Percentiles rank a stretch among this genome's conserved stretches.
Evolutionary conservation across 1,140 invertebrate genomes (phyloP).

Genomic region (Sarcophaga bullata): DNA sequence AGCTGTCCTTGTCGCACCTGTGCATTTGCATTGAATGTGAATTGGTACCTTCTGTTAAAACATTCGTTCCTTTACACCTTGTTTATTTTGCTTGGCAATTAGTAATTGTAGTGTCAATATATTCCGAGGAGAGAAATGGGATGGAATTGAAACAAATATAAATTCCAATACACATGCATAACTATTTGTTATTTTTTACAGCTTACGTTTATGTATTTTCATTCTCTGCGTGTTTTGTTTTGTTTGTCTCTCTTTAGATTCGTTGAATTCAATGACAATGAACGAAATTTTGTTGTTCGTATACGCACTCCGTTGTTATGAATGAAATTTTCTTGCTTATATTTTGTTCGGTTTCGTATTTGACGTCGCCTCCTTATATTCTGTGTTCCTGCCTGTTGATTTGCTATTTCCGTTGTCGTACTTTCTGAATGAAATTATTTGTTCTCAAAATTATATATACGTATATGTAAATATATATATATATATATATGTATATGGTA

Average conservation of each 20-base stretch:
- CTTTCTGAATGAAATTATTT: constrained; percentile 64
- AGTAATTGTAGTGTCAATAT: constrained; percentile 15
- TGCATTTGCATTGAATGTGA: neutral
- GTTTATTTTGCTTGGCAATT: constrained; percentile 28
- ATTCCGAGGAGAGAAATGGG: neutral
- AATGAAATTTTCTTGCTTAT: constrained; percentile 1
- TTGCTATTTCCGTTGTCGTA: neutral
- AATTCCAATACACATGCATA: constrained; percentile 45
- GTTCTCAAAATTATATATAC: too few species aligned
- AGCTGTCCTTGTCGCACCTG: constrained; percentile 36
- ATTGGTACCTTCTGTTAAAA: neutral
- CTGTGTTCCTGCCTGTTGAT: constrained; percentile 5
- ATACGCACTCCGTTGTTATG: constrained; percentile 33
- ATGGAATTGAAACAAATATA: constrained; percentile 36
- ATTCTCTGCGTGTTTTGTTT: constrained; percentile 12
- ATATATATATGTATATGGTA: too few species aligned
- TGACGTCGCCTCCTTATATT: constrained; percentile 51
- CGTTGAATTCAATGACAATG: too few species aligned
- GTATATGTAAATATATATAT: too few species aligned
- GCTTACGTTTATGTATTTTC: neutral
- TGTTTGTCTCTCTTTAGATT: neutral
- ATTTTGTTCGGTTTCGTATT: constrained; percentile 30
- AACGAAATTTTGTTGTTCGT: constrained; percentile 23
- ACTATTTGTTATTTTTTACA: constrained; percentile 31
- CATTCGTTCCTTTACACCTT: neutral